Evolutionary conservation across 2,113 vertebrate genomes (phyloP), one percentile per base, ranked within the genome.

Genomic region (Oncorhynchus kisutch): DNA sequence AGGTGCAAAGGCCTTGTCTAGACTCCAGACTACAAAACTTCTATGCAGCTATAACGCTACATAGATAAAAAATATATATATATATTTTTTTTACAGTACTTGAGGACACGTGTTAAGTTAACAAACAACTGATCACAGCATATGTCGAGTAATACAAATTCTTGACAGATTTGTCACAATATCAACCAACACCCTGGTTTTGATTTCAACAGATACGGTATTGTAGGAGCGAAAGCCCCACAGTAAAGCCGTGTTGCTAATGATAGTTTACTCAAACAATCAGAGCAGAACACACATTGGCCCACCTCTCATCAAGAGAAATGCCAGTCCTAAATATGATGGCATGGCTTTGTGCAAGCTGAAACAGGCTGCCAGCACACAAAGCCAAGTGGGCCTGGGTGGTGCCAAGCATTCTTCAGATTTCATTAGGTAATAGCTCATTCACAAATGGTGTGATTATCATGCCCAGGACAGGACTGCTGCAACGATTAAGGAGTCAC

Each of bases 381-480:
- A 34, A 79, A 67, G 91, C 87, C 88, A 91, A 85, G 78, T 79
- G 25, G 12, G 80, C 80, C 78, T 59, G 22, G 49, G 76, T 59
- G 67, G 82, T 90, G 86, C 89, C 90, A 91, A 87, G 83, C 87
- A 84, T 91, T 89, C 84, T 88, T 90, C 89, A 90, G 83, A 91
- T 90, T 90, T 89, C 87, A 90, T 92, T 89, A 89, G 87, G 85
- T 90, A 89, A 92, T 86, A 92, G 82, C 87, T 88, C 86, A 89
- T 93, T 91, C 84, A 88, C 75, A 85, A 84, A 78, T 76, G 54
- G 34, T 24, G 65, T 72, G 73, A 76, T 91, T 91, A 91, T 85
- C 20, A 81, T 78, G 80, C 74, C 79, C 68, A 76, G 70, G 75
- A 81, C 84, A 31, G 71, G 74, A 78, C 77, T 87, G 86, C 72